phyloP scores from a whole-genome alignment of 1,140 invertebrate species.

The Tetramorium simillimum region DNA sequence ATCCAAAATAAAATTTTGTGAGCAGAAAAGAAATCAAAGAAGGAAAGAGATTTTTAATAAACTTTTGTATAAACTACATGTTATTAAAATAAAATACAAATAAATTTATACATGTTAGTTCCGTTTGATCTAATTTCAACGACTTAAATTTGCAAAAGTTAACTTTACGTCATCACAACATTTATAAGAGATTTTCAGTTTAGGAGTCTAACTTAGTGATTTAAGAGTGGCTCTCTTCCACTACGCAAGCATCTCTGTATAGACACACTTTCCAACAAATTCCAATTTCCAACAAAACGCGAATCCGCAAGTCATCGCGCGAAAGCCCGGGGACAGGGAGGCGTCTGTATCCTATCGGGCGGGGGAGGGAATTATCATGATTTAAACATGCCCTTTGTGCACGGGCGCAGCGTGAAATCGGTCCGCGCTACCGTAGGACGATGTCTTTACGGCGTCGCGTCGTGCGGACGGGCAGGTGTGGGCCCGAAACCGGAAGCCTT shows the following conservation, averaged over 20 bases:
- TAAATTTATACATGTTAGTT: neutral
- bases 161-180: neutral
- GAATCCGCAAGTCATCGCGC: slow-evolving; percentile 1
- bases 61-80: neutral
- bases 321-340: neutral
- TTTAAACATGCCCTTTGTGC: slow-evolving; percentile 54
- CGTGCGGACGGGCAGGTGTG: slow-evolving; percentile 81
- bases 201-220: neutral
- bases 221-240: neutral
- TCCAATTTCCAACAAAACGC: neutral
- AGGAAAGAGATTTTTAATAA: neutral
- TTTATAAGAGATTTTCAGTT: neutral
- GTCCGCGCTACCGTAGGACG: slow-evolving; percentile 35
- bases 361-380: slow-evolving; percentile 47
- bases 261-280: neutral
- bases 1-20: neutral
- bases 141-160: neutral
- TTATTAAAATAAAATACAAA: neutral
- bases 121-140: neutral
- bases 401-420: slow-evolving; percentile 10
- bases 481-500: slow-evolving; percentile 84
- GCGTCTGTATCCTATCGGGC: neutral
- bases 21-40: neutral
- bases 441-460: neutral
- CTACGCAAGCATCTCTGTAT: neutral